Conservation (phyloP, 64 coral and sea anemone genomes). For the Pachyseris speciosa region DNA sequence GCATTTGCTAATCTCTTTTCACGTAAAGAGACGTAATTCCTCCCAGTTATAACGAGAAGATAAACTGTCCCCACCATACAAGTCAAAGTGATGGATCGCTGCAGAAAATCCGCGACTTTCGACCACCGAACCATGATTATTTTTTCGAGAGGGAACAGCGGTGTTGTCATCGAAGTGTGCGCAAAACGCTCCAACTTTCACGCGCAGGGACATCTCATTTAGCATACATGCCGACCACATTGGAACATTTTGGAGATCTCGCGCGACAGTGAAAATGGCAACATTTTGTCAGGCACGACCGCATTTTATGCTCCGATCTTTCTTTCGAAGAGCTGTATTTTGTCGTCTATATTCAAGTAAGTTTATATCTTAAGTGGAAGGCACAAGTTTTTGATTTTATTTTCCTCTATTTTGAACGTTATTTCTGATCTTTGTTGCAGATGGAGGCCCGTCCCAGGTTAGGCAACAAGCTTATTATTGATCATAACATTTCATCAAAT, state of each 20-base stretch:
- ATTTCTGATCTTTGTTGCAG: neutral
- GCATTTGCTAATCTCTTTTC: conserved; percentile 66
- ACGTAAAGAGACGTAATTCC: conserved; percentile 65
- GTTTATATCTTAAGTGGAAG: neutral
- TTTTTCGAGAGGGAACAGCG: no score
- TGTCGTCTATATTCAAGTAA: conserved; percentile 59
- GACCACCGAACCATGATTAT: conserved; percentile 12
- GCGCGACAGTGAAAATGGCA: conserved; percentile 50
- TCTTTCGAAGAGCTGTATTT: neutral
- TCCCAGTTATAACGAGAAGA: conserved; percentile 49
- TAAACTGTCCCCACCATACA: conserved; percentile 58
- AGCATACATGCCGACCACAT: neutral
- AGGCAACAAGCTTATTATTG: no score
- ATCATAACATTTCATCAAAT: no score
- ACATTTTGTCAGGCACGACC: conserved; percentile 20
- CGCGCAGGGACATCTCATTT: neutral
- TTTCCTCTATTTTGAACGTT: neutral
- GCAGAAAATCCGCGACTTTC: conserved; percentile 80
- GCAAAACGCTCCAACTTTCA: no score
- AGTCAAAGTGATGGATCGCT: conserved; percentile 81
- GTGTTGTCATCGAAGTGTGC: no score
- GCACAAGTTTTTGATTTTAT: neutral
- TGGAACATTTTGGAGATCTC: neutral
- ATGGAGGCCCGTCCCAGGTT: neutral
- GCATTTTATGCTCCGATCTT: conserved; percentile 13